Base-by-base conservation (phyloP, 2,888 invertebrate genomes). In the Pheosia gnoma region DNA sequence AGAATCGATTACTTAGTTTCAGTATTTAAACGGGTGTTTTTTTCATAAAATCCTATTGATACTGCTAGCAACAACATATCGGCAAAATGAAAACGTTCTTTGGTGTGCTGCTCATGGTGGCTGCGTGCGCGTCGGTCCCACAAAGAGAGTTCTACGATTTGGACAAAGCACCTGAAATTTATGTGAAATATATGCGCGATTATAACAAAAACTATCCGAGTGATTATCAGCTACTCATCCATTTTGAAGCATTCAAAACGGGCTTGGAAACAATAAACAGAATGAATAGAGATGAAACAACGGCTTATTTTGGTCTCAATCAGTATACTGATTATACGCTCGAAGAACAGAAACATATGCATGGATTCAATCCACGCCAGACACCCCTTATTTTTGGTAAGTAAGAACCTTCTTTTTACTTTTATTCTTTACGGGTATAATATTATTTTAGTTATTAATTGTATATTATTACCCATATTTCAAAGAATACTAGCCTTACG, bases 161-260 rank as follows among this genome's bases (percentile, higher is more conserved):
- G 45, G n/a, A 54, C 0, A 10, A 66, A 9, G 59, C 71, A 5
- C 65, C 65, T 3, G 51, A 62, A 51, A 57, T 67, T 10, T 72
- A 43, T 36, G 51, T 41, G 7, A 58, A 65, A 7, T 70, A 59
- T 45, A 41, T 54, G 7, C 58, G 58, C 8, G 61, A 70, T 41
- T 66, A 63, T 10, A 45, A 59, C 4, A 72, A 38, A 59, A 6
- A 9, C 3, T 64, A 73, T 60, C 6, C 37, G 5, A n/a, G 51
- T 58, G 6, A 45, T 7, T 10, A 37, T 7, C 52, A 56, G 3
- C n/a, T 62, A 25, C 61, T 63, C 13, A 6, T 49, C 0, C 70
- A 67, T 36, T 67, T 63, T 38, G 65, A 65, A 47, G 55, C 54
- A 5, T 72, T 70, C 60, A 63, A 59, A 41, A 0, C 59, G 0